Conservation (phyloP, 1,140 invertebrate genomes). For the Drepana arcuata region DNA sequence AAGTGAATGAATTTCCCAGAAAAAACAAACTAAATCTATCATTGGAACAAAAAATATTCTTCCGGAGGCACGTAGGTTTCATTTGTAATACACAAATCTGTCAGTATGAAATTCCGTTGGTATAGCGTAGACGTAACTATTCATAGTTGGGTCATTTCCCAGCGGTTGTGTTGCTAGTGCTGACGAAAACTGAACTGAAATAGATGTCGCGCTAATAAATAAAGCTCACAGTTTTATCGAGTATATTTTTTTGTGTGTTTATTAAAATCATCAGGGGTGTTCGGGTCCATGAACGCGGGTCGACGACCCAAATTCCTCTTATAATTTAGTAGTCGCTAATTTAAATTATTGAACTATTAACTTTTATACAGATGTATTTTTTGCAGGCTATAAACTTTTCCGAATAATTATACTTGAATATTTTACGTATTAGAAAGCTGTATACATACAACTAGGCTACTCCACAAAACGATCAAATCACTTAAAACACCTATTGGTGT, state of each 20-base stretch:
- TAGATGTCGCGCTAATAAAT: conserved; percentile 57
- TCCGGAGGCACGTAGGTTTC: conserved; percentile 40
- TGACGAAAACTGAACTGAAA: conserved; percentile 58
- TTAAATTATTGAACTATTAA: conserved; percentile 23
- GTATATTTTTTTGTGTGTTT: conserved; percentile 25
- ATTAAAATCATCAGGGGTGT: conserved; percentile 49
- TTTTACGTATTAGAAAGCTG: too few species aligned
- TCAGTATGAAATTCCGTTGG: conserved; percentile 42
- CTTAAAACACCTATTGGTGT: too few species aligned
- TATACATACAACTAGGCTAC: too few species aligned
- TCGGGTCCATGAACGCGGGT: conserved; percentile 27
- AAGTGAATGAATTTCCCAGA: conserved; percentile 9
- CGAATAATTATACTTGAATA: too few species aligned
- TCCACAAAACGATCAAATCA: too few species aligned
- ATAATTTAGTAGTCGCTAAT: conserved; percentile 40
- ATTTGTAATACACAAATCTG: conserved; percentile 64
- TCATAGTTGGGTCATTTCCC: conserved; percentile 43
- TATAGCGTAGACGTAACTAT: conserved; percentile 41
- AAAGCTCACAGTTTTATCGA: conserved; percentile 34
- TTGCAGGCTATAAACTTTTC: too few species aligned
- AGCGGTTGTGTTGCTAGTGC: conserved; percentile 34
- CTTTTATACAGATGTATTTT: too few species aligned
- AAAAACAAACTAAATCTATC: conserved; percentile 21
- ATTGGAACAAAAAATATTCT: conserved; percentile 28
- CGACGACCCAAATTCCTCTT: conserved; percentile 50